A percentile compares a stretch with the other conserved stretches of the same genome.
Conservation (phyloP, 2,113 vertebrate genomes). For the Nothobranchius kuhntae region DNA sequence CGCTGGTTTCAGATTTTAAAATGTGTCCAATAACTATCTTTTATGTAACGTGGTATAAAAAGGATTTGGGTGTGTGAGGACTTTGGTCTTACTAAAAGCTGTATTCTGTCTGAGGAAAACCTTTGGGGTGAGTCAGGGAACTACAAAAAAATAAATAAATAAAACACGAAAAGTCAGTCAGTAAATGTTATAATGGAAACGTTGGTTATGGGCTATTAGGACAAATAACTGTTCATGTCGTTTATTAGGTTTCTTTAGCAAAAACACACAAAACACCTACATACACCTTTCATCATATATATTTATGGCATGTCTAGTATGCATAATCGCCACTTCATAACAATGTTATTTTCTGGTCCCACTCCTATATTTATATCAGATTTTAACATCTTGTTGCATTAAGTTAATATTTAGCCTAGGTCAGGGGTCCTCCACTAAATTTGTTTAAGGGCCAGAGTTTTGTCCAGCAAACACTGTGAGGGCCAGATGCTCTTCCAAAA, state of each 20-base stretch:
- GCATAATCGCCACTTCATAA: too few relatives aligned
- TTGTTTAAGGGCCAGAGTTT: too few relatives aligned
- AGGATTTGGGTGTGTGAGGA: not conserved
- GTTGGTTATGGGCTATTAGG: not conserved
- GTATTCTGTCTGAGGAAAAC: not conserved
- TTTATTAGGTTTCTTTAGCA: not conserved
- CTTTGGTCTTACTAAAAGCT: not conserved
- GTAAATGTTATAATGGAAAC: not conserved
- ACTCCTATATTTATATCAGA: too few relatives aligned
- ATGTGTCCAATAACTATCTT: not conserved
- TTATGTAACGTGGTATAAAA: not conserved
- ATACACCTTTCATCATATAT: too few relatives aligned
- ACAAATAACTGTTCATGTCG: not conserved
- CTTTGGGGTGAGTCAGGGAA: not conserved
- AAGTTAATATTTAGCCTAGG: too few relatives aligned
- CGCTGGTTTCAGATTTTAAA: slow-evolving; percentile 26
- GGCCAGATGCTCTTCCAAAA: too few relatives aligned
- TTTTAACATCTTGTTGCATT: too few relatives aligned
- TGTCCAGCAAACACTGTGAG: too few relatives aligned
- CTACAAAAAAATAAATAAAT: too few relatives aligned
- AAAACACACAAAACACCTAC: not conserved
- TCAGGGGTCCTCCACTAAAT: too few relatives aligned
- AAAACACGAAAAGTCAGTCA: not conserved
- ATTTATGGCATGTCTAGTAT: too few relatives aligned
- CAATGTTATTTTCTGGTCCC: too few relatives aligned